These are phyloP conservation scores for Bos indicus DNA, from an alignment of 2,113 vertebrate genomes.

Conservation along the genomic window DNA sequence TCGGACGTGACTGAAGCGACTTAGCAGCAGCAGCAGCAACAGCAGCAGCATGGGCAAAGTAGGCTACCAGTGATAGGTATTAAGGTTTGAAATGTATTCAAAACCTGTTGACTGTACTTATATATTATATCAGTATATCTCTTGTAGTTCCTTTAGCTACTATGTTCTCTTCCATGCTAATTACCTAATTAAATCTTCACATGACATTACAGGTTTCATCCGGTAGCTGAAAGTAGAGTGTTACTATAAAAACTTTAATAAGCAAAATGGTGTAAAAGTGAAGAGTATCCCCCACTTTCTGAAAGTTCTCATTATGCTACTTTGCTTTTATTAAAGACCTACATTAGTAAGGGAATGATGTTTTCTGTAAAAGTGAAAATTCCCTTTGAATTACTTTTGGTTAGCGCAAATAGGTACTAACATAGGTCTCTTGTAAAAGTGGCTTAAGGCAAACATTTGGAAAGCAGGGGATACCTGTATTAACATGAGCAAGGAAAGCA, in stretches of 20 bases:
- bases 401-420: not conserved
- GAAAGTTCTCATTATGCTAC: not conserved
- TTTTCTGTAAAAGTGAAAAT: not conserved
- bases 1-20: accelerated
- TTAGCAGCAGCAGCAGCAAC: not conserved
- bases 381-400: not conserved
- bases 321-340: not conserved
- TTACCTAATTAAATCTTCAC: slow-evolving; percentile 37
- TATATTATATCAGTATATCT: not conserved
- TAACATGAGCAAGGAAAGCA: slow-evolving; percentile 1
- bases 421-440: not conserved
- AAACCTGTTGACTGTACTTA: not conserved
- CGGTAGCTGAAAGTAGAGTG: not conserved
- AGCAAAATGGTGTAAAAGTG: not conserved
- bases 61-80: not conserved
- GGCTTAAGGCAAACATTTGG: not conserved
- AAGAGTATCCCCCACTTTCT: not conserved
- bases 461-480: not conserved
- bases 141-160: not conserved
- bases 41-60: not conserved
- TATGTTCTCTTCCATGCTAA: not conserved
- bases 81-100: not conserved
- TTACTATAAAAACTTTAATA: not conserved
- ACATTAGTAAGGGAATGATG: not conserved
- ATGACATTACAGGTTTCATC: not conserved